These are phyloP conservation scores for Pseudolycoriella hygida DNA, from an alignment of 2,888 invertebrate genomes.

Conservation along the genomic window DNA sequence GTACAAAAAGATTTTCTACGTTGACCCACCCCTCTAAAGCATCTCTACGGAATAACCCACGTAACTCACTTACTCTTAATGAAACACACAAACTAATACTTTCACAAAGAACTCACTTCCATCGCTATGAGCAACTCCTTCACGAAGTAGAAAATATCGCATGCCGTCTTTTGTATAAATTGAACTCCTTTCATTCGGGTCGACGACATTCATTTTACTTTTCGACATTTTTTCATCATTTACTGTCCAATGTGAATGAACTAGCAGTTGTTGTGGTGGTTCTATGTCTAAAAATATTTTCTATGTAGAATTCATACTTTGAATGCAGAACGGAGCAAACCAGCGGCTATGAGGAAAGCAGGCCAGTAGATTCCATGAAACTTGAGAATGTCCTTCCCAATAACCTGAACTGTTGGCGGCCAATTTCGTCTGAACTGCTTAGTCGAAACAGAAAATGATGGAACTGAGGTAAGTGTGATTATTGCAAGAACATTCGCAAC, in stretches of 20 bases:
- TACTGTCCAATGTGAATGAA: conserved; percentile 94
- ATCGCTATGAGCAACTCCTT: conserved; percentile 78
- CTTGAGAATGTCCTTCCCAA: conserved; percentile 96
- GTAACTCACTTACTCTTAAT: too few species aligned
- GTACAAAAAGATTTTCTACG: too few species aligned
- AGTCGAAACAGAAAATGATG: too few species aligned
- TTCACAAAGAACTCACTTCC: conserved; percentile 68
- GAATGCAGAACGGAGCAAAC: conserved; percentile 10
- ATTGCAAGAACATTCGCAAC: too few species aligned
- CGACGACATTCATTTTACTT: conserved; percentile 77
- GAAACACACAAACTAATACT: background rate
- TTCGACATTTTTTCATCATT: conserved; percentile 94
- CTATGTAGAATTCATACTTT: too few species aligned
- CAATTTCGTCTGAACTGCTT: conserved; percentile 34
- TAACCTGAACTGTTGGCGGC: conserved; percentile 81
- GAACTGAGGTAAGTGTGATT: too few species aligned
- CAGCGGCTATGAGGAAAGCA: conserved; percentile 80
- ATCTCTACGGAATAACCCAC: too few species aligned
- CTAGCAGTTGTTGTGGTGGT: conserved; percentile 62
- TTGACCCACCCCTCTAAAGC: too few species aligned
- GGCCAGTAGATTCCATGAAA: conserved; percentile 99
- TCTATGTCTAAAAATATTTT: conserved; percentile 36
- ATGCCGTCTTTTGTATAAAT: conserved; percentile 55
- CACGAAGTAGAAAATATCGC: conserved; percentile 76
- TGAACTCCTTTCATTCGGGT: conserved; percentile 44